Base-by-base conservation (phyloP, 2,113 vertebrate species). In the Anseranas semipalmata region DNA sequence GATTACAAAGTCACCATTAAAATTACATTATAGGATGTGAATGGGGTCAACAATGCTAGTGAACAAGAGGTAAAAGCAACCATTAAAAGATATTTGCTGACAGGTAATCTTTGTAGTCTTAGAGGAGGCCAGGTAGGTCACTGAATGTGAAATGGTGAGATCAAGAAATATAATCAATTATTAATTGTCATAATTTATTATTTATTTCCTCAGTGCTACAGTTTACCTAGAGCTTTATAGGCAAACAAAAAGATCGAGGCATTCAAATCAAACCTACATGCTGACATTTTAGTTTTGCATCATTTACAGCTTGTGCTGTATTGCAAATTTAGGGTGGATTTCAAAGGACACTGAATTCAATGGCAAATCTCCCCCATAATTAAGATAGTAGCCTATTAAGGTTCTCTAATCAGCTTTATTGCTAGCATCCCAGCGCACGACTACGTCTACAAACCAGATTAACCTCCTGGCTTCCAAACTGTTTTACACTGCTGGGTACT, bases 41-140 rank as follows among this genome's bases (percentile, higher is more conserved):
- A 70, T 0, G 41, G 71, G 91, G 91, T 97, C 96, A 96, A 80
- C 84, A 67, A 58, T 79, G 35, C 74, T 95, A 76, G 92, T 93
- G 91, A 95, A 95, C 92, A 96, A 89, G 92, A 96, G 77, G 89
- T 95, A 96, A 96, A 95, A 96, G 89, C 89, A 79, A 8, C 94
- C 87, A 94, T 96, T 96, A 96, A 66, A 92, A 96, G 94, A 6
- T 75, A 95, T 96, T 95, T 96, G 81, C 90, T 89, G 87, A 89
- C 1, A 27, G 89, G 67, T 41, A 89, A 95, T 89, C 96, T 91
- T 91, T 89, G 84, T 78, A 96, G 73, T 81, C 68, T 90, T 93
- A 45, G 73, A 85, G 85, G 63, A 80, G 91, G 94, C 94, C 95
- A 91, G 95, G 90, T 79, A 83, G 91, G 94, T 97, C 95, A 85